Percentiles rank a stretch among this genome's conserved stretches.
Evolutionary conservation across 2,113 vertebrate species (phyloP).

Genomic region (Aplodontia rufa): DNA sequence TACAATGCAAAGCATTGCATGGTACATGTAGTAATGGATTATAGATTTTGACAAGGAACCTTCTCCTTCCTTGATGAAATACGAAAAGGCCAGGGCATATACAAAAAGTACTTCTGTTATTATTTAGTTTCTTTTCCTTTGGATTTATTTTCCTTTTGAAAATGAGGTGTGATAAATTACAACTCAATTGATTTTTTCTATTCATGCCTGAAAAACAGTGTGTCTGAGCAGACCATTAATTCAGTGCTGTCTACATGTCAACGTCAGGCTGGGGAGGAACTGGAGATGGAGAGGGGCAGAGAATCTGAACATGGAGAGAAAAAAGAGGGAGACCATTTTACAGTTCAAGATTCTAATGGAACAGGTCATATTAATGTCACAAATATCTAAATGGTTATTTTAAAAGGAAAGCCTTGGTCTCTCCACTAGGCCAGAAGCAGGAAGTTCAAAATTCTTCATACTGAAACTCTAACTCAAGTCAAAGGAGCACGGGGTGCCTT

Average conservation of each 20-base stretch:
- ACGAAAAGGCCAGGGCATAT: not conserved
- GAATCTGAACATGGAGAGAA: not conserved
- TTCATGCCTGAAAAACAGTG: slow-evolving; percentile 23
- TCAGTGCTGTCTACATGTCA: not conserved
- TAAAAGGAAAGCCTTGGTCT: not conserved
- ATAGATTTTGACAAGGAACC: not conserved
- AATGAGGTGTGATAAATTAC: slow-evolving; percentile 15
- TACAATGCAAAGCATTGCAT: not conserved
- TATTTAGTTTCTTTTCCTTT: not conserved
- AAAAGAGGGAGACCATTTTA: not conserved
- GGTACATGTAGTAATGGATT: not conserved
- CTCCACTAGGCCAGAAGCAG: not conserved
- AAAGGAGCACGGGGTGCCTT: not conserved
- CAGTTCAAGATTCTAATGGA: not conserved
- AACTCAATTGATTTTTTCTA: slow-evolving; percentile 20
- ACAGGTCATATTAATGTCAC: not conserved
- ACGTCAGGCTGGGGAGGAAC: not conserved
- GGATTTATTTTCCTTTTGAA: not conserved
- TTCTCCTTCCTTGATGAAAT: not conserved
- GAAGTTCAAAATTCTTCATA: not conserved
- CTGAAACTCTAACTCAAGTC: not conserved
- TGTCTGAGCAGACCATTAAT: not conserved
- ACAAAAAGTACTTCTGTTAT: not conserved
- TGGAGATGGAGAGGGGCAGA: not conserved
- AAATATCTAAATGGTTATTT: not conserved